A percentile compares a stretch with the other conserved stretches of the same genome.
Conservation (phyloP, 2,797 vertebrate genomes). For the Leptodactylus fallax region DNA sequence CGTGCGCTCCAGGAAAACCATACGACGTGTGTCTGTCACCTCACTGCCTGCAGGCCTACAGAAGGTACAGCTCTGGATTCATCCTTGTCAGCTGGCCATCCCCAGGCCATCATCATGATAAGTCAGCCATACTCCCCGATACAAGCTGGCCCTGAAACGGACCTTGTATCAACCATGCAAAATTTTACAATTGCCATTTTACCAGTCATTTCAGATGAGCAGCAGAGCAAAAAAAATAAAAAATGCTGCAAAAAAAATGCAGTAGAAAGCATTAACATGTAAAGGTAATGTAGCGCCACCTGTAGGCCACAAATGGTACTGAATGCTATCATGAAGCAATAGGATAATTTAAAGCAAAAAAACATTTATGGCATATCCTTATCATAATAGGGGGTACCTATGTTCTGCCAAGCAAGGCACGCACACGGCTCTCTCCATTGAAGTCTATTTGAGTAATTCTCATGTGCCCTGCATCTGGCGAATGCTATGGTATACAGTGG, state of each 20-base stretch:
- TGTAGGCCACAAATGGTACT: not conserved
- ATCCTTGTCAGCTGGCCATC: slow-evolving; percentile 17
- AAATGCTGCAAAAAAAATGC: too few species aligned
- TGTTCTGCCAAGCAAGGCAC: too few species aligned
- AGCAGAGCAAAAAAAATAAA: too few species aligned
- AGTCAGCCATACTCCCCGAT: not conserved
- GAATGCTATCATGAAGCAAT: too few species aligned
- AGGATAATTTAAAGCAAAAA: too few species aligned
- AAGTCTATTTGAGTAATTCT: too few species aligned
- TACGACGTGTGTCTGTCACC: slow-evolving; percentile 67
- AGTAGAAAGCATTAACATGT: not conserved
- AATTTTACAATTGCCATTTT: not conserved
- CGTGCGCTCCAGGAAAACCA: slow-evolving; percentile 67
- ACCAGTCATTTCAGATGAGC: not conserved
- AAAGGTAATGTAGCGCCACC: not conserved
- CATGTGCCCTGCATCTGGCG: too few species aligned
- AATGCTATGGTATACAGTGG: too few species aligned
- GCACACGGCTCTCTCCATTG: too few species aligned
- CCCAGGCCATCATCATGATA: not conserved
- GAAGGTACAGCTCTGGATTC: slow-evolving; percentile 66
- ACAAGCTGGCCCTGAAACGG: not conserved
- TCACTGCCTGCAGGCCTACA: slow-evolving; percentile 69
- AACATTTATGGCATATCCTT: too few species aligned
- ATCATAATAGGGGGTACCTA: too few species aligned
- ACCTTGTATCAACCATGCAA: not conserved